Evolutionary conservation across 2,888 invertebrate species (phyloP).

Genomic region (Parasteatoda lunata): DNA sequence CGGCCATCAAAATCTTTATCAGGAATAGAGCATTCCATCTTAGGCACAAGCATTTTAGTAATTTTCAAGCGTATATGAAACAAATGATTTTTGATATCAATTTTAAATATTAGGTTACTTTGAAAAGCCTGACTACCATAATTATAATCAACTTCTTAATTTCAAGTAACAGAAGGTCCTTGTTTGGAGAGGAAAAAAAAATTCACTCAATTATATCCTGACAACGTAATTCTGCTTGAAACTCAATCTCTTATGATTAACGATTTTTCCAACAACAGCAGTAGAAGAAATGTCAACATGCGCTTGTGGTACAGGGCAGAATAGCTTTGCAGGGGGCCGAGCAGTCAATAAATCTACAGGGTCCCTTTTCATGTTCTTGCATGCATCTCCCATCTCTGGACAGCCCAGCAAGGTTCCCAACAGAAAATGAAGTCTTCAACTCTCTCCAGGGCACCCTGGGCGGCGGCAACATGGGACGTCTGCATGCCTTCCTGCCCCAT

Average conservation of each 20-base stretch:
- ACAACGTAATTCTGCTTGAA: conserved; percentile 15
- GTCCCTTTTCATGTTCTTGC: conserved; percentile 48
- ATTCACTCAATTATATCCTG: conserved; percentile 23
- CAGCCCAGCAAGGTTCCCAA: conserved; percentile 47
- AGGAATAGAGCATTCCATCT: no score
- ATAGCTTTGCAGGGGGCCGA: conserved; percentile 41
- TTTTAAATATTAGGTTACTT: no score
- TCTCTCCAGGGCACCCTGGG: conserved; percentile 32
- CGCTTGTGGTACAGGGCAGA: conserved; percentile 24
- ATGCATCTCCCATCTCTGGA: conserved; percentile 61
- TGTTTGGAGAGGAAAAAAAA: no score
- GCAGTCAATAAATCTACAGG: conserved; percentile 66
- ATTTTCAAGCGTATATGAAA: no score
- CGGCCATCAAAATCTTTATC: no score
- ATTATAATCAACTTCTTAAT: no score
- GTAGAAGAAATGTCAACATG: conserved; percentile 46
- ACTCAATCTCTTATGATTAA: conserved; percentile 43
- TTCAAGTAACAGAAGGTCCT: no score
- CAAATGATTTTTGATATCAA: no score
- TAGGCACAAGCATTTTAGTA: no score
- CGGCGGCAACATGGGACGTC: conserved; percentile 34
- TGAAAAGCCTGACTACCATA: no score
- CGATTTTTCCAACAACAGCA: conserved; percentile 36
- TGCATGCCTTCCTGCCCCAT: conserved; percentile 45
- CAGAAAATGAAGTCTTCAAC: conserved; percentile 65